Evolutionary conservation across 1,140 invertebrate genomes (phyloP), one percentile per base, ranked within the genome.

Genomic region (Myzus persicae): DNA sequence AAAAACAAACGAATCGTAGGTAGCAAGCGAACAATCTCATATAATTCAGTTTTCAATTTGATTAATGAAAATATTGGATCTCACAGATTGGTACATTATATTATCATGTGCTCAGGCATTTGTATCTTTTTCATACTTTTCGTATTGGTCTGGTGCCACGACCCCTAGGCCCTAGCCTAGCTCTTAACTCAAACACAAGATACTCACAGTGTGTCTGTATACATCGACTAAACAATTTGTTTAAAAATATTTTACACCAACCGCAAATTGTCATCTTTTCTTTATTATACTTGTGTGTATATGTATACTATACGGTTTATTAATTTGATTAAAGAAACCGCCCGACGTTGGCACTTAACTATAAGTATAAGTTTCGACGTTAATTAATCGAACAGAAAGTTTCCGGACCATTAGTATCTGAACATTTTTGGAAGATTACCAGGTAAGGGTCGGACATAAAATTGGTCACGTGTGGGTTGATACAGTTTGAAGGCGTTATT

Each of bases 351-450:
- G 46, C 44, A 89, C 87, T 51, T 51, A 51, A 36, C 48, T 9
- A 20, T 14, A 24, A 89, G 87, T 51, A n/a, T n/a, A 89, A 51
- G 87, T 89, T 89, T 51, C 44, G 46, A 89, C 87, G 46, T 89
- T 89, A 89, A 89, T 89, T 89, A 89, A 89, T 89, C 22, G 46
- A 26, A 51, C 87, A 51, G 46, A 89, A 51, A 51, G 46, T 51
- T 88, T 89, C 46, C 22, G 46, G 44, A 22, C n/a, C 87, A 89
- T 89, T 89, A 89, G 44, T 51, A 51, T 89, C 44, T 51, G 87
- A 89, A 89, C 44, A 89, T 38, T 89, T 89, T 89, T 89, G 87
- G 87, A 89, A 89, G 87, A 89, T 51, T 89, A 89, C 87, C 87
- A 89, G 87, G 87, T 48, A 89, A 48, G 46, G 44, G 46, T 51